Evolutionary conservation across 2,113 vertebrate genomes (phyloP).

Genomic region (Balaenoptera acutorostrata): DNA sequence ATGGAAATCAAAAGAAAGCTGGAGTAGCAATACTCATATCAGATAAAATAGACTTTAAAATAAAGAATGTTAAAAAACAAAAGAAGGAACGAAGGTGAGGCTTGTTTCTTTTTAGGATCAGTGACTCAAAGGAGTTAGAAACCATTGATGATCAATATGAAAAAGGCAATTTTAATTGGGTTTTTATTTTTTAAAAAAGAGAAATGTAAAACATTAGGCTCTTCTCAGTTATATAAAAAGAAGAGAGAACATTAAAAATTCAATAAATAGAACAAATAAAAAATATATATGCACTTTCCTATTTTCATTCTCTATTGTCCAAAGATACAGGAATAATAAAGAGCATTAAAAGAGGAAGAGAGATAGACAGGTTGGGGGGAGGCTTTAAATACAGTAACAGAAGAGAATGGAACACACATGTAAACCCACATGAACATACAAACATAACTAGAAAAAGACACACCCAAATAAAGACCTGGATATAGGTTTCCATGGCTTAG

Average conservation of each 20-base stretch:
- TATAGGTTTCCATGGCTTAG: background rate
- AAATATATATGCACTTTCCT: background rate
- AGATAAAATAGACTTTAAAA: no score
- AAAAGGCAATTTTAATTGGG: background rate
- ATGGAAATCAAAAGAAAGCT: no score
- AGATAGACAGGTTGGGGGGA: background rate
- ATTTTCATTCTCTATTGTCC: background rate
- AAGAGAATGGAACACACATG: background rate
- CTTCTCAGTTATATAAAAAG: background rate
- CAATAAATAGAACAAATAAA: background rate
- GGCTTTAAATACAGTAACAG: background rate
- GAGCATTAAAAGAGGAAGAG: background rate
- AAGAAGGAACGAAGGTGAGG: background rate
- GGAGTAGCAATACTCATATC: no score
- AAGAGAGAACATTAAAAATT: background rate
- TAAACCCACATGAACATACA: background rate
- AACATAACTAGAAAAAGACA: background rate
- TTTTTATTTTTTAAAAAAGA: background rate
- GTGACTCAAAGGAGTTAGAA: background rate
- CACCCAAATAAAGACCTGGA: background rate
- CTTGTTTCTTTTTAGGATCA: conserved; percentile 16
- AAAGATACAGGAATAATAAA: background rate
- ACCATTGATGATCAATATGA: background rate
- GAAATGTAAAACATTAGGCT: conserved; percentile 16
- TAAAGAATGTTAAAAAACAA: no score